Base-by-base conservation (phyloP, 2,888 invertebrate genomes). In the Melanostoma mellinum region DNA sequence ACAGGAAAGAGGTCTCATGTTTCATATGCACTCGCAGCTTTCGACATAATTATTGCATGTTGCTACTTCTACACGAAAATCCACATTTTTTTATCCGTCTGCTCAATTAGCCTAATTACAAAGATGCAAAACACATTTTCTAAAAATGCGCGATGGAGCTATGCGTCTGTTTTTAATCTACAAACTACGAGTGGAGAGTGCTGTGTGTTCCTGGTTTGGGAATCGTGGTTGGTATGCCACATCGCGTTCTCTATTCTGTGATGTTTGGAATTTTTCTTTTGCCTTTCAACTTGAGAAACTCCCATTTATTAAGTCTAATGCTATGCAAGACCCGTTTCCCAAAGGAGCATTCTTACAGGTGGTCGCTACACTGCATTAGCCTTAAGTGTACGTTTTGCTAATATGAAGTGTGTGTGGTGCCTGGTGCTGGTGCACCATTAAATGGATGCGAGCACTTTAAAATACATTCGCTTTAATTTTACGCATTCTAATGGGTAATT, bases 71-170 rank as follows among this genome's bases (percentile, higher is more conserved):
- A 44, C 3, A 30, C 20, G 35, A 46, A 30, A 4, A 10, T 50
- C 9, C 38, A 36, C 35, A 40, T 67, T 40, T 40, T 55, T 42
- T 42, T 60, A 35, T 33, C 44, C 58, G 63, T 63, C 58, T n/a
- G 58, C 74, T 80, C 79, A 80, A 80, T 80, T 80, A 80, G 75
- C 75, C 79, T 56, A 69, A 76, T 76, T 76, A 69, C 68, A 58
- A 69, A 63, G 79, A 80, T 69, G 79, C 79, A 75, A 75, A 80
- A 80, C 79, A 80, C 75, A 80, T 80, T 80, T 80, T 46, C 61
- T 58, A 58, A 56, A 63, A 67, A 61, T 30, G 32, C 32, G 42
- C 42, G 42, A 20, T 20, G 20, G 20, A 20, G 20, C 20, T 36
- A 48, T 65, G 65, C 65, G 74, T 63, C 76, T 80, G 79, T 52